Base-by-base conservation (phyloP, 37 sponge, comb jelly and placozoan species). In the Chondrilla cf. caribensis region DNA sequence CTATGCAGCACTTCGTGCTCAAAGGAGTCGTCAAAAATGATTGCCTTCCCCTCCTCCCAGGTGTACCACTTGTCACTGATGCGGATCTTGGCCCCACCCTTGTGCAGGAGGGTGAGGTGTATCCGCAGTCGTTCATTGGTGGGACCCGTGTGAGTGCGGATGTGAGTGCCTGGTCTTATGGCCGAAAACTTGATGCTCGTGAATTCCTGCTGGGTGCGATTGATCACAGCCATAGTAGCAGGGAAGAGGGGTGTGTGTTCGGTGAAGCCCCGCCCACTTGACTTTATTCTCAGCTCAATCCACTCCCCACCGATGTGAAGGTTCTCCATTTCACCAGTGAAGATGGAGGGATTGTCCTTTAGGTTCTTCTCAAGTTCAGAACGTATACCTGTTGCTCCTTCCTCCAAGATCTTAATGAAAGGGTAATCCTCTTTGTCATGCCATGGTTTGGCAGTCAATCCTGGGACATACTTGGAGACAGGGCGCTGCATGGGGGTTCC, bases 11-110 rank as follows among this genome's bases (percentile, higher is more conserved):
- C 96, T 64, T 95, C 96, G 62, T 95, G 96, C 44, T 95, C 96
- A 87, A 90, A 95, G 26, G 93, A 92, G 83, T 95, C 96, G 58
- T 95, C 96, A 71, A 95, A 95, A 15, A 95, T 87, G 51, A 92
- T 90, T 24, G 91, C 90, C 75, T 89, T 85, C 35, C 96, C 96
- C 70, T 92, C 88, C 44, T 60, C 66, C 96, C 96, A 95, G 2
- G 90, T 90, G 40, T 88, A 85, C 96, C 96, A 95, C 17, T 92
- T 85, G 17, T 40, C 81, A 3, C 90, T 86, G 14, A 95, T 93
- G 25, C 96, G 47, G 6, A 95, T 89, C 42, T 67, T 77, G 0
- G 96, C 96, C n/a, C 96, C 96, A 35, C 96, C 96, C 0, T 31
- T 79, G 75, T 95, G 96, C 40, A 89, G 31, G 19, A 95, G 70